phyloP scores from a whole-genome alignment of 2,888 invertebrate genomes.

The Cantharis rustica region DNA sequence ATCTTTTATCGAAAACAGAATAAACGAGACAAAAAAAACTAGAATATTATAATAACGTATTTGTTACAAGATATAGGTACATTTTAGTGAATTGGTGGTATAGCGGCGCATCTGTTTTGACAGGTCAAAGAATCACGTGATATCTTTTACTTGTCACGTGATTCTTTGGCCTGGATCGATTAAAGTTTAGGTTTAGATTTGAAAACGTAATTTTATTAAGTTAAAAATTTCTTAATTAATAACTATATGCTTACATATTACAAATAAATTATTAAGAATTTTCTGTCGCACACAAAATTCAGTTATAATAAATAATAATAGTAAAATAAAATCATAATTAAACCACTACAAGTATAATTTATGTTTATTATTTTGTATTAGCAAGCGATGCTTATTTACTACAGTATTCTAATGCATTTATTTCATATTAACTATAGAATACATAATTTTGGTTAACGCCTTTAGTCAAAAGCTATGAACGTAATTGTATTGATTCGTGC shows the following conservation, averaged over 20 bases:
- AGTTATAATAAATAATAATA: not conserved
- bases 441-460: not conserved
- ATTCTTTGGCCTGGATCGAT: slow-evolving; percentile 33
- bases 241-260: no score
- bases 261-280: not conserved
- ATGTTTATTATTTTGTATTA: no score
- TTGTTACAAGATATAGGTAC: not conserved
- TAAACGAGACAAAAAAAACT: no score
- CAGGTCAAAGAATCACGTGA: slow-evolving; percentile 33
- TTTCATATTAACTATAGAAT: not conserved
- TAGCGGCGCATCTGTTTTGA: slow-evolving; percentile 6
- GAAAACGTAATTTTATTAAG: slow-evolving; percentile 14
- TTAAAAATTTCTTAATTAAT: slow-evolving; percentile 21
- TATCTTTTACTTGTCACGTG: slow-evolving; percentile 19
- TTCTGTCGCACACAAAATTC: not conserved
- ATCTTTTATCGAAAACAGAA: no score
- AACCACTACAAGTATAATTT: no score
- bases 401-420: not conserved
- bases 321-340: no score
- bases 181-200: slow-evolving; percentile 28
- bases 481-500: no score
- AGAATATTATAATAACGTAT: not conserved
- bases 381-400: not conserved
- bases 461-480: no score
- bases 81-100: slow-evolving; percentile 1